Evolutionary conservation across 1,140 invertebrate species (phyloP), one percentile per base, ranked within the genome.

Genomic region (Euura saliciscinereae): DNA sequence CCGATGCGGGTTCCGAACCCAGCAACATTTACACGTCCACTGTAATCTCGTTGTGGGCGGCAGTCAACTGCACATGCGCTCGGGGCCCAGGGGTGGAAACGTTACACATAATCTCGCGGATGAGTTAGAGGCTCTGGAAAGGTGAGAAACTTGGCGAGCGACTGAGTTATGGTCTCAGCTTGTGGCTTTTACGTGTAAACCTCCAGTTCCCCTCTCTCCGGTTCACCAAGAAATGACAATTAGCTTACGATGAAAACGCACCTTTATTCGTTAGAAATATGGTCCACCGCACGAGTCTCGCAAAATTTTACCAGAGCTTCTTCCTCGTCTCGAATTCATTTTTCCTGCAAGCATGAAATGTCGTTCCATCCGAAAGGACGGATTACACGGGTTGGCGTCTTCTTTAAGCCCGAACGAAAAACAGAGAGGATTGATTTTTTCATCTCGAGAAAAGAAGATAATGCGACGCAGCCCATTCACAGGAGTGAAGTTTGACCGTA

Each of bases 71-170:
- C 51, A 59, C 51, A 59, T 59, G 51, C 51, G 6, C 51, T n/a
- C 51, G 13, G 51, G 28, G 28, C 28, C 28, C 28, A 28, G 28
- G 28, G 28, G 51, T 2, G 51, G 51, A 59, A 59, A 59, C 51
- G 51, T 59, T 59, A 59, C 51, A 59, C 51, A 59, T 59, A 59
- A 59, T 59, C 51, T 59, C 51, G 3, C 13, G 51, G 51, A 59
- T 59, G 51, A 59, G 51, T 59, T 59, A 59, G 51, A 59, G 51
- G 51, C 6, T 4, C 3, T 59, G 51, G 51, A 59, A 59, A 59
- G 51, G 51, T 59, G 51, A 59, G 51, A 59, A 59, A 59, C 51
- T 59, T 59, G 51, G 51, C 51, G 51, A 59, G 51, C 8, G 51
- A 59, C 51, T 59, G 51, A 59, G 51, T 59, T 59, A 59, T 59